phyloP scores from a whole-genome alignment of 2,113 vertebrate genomes.

The Peromyscus californicus region DNA sequence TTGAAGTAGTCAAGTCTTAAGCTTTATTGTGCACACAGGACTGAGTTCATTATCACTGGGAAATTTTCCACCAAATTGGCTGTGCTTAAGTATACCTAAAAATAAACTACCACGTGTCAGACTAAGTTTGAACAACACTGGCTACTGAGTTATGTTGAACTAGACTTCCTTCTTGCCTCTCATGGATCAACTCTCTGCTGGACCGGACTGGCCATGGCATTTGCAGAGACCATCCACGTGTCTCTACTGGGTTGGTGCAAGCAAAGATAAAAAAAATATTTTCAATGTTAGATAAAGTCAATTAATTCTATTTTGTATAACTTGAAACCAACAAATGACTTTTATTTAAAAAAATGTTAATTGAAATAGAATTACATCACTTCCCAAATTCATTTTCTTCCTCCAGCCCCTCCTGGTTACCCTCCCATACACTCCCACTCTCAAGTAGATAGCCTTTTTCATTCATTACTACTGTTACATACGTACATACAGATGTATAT shows the following conservation, averaged over 20 bases:
- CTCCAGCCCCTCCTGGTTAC: not conserved
- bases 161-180: not conserved
- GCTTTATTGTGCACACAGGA: not conserved
- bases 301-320: not conserved
- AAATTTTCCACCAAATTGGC: not conserved
- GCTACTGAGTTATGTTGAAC: not conserved
- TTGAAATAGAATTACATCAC: not conserved
- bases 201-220: not conserved
- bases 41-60: not conserved
- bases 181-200: not conserved
- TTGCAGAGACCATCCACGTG: not conserved
- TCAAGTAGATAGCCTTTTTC: not conserved
- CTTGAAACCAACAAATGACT: not conserved
- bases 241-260: not conserved
- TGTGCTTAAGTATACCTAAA: not conserved
- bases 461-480: not conserved
- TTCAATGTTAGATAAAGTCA: not conserved
- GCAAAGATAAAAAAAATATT: slow-evolving; percentile 6
- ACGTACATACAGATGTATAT: not conserved
- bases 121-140: not conserved
- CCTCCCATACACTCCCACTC: not conserved
- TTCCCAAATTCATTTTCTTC: not conserved
- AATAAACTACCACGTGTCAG: not conserved
- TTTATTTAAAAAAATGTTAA: not conserved
- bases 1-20: not conserved